phyloP scores from a whole-genome alignment of 2,113 vertebrate genomes.

The Aegithalos caudatus region DNA sequence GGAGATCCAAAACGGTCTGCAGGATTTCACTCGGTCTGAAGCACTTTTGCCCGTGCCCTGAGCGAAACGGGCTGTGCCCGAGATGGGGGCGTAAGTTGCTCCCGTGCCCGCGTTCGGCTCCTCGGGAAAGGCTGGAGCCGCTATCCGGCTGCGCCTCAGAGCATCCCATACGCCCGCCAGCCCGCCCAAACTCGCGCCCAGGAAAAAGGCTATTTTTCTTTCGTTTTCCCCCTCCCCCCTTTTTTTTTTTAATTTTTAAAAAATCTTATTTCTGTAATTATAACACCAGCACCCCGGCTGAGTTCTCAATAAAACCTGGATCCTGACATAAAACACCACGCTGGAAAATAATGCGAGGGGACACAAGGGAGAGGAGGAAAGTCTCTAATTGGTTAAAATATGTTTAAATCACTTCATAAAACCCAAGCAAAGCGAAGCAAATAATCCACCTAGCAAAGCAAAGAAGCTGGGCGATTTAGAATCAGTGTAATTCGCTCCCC shows the following conservation, averaged over 20 bases:
- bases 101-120: not conserved
- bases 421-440: conserved; percentile 45
- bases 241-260: accelerated
- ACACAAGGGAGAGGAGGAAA: conserved; percentile 52
- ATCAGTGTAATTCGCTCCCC: conserved; percentile 52
- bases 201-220: not conserved
- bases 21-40: not conserved
- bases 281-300: not conserved
- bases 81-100: not conserved
- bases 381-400: conserved; percentile 61
- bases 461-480: conserved; percentile 54
- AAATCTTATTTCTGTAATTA: conserved; percentile 30
- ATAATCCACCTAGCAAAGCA: conserved; percentile 56
- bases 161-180: not conserved
- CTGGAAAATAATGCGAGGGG: conserved; percentile 35
- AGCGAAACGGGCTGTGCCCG: not conserved
- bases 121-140: not conserved
- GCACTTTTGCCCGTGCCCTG: not conserved
- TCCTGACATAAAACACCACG: conserved; percentile 38
- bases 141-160: not conserved
- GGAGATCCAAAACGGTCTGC: not conserved
- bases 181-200: not conserved
- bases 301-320: conserved; percentile 30
- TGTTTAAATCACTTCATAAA: conserved; percentile 65
- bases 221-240: accelerated